Evolutionary conservation across 2,797 vertebrate genomes (phyloP), one percentile per base, ranked within the genome.

Genomic region (Toxotes lorentzi): DNA sequence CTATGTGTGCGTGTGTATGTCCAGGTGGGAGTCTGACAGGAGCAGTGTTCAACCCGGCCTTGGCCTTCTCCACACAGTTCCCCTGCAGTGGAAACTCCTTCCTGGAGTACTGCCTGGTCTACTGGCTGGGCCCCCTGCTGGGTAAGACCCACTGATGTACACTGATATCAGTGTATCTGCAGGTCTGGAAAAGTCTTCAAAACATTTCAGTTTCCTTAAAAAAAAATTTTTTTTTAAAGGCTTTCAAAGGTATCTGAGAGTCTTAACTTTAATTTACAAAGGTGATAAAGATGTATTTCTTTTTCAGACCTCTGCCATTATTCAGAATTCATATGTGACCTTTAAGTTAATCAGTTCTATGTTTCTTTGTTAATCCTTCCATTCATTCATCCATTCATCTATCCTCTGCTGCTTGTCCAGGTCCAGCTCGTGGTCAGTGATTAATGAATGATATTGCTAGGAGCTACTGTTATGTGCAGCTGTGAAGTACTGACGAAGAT

Each of bases 11-110:
- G 54, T 76, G 32, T 74, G 58, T 79, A 58, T 70, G 7, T 82
- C 9, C 90, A 99, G 98, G 96, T 84, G 97, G 97, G 74, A 87
- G 91, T 45, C 76, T 95, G 62, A 98, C 97, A 0, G 98, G 98
- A 87, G 98, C 97, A 0, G 93, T 99, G 82, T 98, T 97, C 80
- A 99, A 99, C 83, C 98, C 98, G 1, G 97, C 95, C 0, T 12
- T 99, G 93, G 98, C 98, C 47, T 96, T 97, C 86, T 96, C 97
- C 32, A 94, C 97, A 7, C 95, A 97, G 81, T 95, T 97, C 79
- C 74, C 82, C 69, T 99, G 98, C 92, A 95, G 95, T 77, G 95
- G 95, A 23, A 92, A 95, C 82, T 95, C 92, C 5, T 96, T 97
- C 83, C 50, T 88, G 62, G 95, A 95, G 66, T 96, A 97, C 80